Percentiles rank a stretch among this genome's conserved stretches.
Conservation (phyloP, 2,888 invertebrate species). For the Synergus laeviventris region DNA sequence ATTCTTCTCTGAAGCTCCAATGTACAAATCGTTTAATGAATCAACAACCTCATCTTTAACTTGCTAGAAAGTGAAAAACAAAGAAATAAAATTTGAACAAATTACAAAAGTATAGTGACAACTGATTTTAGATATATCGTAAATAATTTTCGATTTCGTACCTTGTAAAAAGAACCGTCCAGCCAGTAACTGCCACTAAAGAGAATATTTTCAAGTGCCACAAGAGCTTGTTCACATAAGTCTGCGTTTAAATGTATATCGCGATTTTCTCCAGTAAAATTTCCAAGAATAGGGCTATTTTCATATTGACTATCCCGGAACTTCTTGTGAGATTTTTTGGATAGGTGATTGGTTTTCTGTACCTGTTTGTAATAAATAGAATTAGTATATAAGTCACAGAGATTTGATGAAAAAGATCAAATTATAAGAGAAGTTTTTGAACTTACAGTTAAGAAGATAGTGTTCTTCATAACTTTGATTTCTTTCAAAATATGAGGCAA, state of each 20-base stretch:
- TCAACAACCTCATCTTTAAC: slow-evolving; percentile 61
- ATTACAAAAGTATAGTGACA: slow-evolving; percentile 17
- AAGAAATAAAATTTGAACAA: slow-evolving; percentile 2
- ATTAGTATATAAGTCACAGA: slow-evolving; percentile 22
- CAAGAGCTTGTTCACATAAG: slow-evolving; percentile 62
- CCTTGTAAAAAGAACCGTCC: slow-evolving; percentile 64
- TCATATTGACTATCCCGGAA: slow-evolving; percentile 63
- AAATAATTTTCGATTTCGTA: slow-evolving; percentile 48
- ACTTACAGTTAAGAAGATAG: slow-evolving; percentile 64
- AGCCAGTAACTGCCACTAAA: slow-evolving; percentile 59
- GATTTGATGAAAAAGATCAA: background rate
- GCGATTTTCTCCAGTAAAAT: slow-evolving; percentile 44
- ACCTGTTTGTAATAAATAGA: slow-evolving; percentile 52
- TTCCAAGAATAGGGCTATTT: slow-evolving; percentile 57
- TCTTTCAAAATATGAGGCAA: slow-evolving; percentile 65
- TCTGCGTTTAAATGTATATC: slow-evolving; percentile 55
- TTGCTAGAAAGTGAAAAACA: slow-evolving; percentile 58
- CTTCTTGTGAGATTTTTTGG: slow-evolving; percentile 64
- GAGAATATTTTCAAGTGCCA: slow-evolving; percentile 64
- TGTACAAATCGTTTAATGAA: slow-evolving; percentile 64
- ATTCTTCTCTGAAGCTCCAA: slow-evolving; percentile 55
- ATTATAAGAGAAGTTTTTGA: background rate
- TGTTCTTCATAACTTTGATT: slow-evolving; percentile 60
- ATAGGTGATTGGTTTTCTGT: slow-evolving; percentile 63
- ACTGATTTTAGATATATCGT: background rate